Evolutionary conservation across 2,888 invertebrate species (phyloP).

Genomic region (Notodromas monacha): DNA sequence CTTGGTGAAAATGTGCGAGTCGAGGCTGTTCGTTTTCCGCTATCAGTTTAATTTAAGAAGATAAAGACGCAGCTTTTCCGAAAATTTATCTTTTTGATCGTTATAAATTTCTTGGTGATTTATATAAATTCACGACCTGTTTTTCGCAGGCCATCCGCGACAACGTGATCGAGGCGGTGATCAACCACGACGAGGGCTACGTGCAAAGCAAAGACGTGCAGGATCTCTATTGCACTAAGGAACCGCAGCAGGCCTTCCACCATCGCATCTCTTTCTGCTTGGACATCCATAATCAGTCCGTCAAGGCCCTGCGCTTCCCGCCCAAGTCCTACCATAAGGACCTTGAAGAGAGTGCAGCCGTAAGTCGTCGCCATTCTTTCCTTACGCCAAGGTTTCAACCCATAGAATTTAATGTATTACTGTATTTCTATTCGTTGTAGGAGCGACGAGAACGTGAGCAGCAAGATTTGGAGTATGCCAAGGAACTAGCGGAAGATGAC

Average conservation of each 20-base stretch:
- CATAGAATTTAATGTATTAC: slow-evolving; percentile 5
- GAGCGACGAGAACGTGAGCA: slow-evolving; percentile 82
- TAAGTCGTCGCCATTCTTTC: slow-evolving; percentile 10
- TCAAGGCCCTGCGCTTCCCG: slow-evolving; percentile 96
- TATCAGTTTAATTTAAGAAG: too few relatives aligned
- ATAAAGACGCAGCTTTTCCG: too few relatives aligned
- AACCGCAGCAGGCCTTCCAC: slow-evolving; percentile 82
- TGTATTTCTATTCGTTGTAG: slow-evolving; percentile 14
- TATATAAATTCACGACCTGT: too few relatives aligned
- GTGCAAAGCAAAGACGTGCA: slow-evolving; percentile 92
- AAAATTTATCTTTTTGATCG: too few relatives aligned
- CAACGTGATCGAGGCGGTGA: slow-evolving; percentile 85
- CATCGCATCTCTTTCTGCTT: slow-evolving; percentile 87
- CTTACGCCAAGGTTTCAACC: background rate
- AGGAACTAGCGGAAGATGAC: slow-evolving; percentile 98
- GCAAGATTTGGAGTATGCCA: slow-evolving; percentile 92
- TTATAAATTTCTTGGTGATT: too few relatives aligned
- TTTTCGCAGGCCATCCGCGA: slow-evolving; percentile 43
- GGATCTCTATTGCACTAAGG: slow-evolving; percentile 81
- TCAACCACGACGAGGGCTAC: slow-evolving; percentile 77
- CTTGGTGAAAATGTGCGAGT: too few relatives aligned
- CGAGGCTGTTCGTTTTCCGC: too few relatives aligned
- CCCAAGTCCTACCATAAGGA: slow-evolving; percentile 95
- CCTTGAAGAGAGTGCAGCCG: slow-evolving; percentile 74
- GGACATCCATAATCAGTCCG: slow-evolving; percentile 90